Evolutionary conservation across 64 coral and sea anemone species (phyloP).

Genomic region (Porites lutea): DNA sequence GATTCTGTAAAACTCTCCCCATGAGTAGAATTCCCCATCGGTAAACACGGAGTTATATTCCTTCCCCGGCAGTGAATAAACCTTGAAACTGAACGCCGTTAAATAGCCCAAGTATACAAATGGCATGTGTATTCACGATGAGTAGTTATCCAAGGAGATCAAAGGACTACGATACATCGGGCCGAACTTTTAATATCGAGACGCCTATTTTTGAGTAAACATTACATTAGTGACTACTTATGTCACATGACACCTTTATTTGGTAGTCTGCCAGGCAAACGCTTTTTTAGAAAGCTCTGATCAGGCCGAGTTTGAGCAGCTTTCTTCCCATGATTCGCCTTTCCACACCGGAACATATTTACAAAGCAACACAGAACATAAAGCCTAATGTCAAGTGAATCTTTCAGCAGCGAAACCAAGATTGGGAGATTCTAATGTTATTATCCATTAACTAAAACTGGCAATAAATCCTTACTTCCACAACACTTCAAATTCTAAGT

Average conservation of each 20-base stretch:
- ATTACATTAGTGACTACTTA: neutral
- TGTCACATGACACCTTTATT: neutral
- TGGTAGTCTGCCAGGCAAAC: neutral
- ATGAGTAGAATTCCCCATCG: constrained; percentile 19
- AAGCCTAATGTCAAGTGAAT: too few species aligned
- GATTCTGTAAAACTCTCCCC: neutral
- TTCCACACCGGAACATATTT: too few species aligned
- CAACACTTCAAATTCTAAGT: too few species aligned
- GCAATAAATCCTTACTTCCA: too few species aligned
- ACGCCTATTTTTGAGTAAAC: neutral
- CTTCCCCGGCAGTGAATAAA: neutral
- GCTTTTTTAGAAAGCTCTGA: too few species aligned
- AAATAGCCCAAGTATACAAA: neutral
- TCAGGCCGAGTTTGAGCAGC: too few species aligned
- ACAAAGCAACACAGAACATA: neutral
- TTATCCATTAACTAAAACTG: too few species aligned
- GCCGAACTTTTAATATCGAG: constrained; percentile 28
- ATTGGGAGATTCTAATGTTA: too few species aligned
- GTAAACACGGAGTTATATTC: neutral
- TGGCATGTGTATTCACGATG: neutral
- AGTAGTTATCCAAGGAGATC: neutral
- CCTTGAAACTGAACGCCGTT: neutral
- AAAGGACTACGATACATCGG: neutral
- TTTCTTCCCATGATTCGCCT: too few species aligned
- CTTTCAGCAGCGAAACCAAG: too few species aligned